These are phyloP conservation scores for Amyelois transitella DNA, from an alignment of 1,140 invertebrate genomes.

Conservation along the genomic window DNA sequence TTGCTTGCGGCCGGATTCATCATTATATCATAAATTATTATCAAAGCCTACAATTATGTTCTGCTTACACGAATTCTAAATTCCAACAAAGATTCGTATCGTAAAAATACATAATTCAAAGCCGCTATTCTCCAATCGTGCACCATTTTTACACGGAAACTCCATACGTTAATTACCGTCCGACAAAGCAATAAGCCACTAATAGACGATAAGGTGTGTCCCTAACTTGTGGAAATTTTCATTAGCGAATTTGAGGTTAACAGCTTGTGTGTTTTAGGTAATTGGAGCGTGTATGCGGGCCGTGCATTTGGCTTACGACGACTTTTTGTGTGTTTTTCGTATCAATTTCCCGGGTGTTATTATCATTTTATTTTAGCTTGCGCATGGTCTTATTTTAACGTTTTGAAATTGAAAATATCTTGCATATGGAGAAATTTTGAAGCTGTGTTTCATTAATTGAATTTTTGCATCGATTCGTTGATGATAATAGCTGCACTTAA, in stretches of 20 bases:
- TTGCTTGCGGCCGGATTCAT: too few species aligned
- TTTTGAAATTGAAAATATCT: not conserved
- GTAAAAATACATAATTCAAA: not conserved
- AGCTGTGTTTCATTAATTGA: too few species aligned
- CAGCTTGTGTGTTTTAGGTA: conserved; percentile 54
- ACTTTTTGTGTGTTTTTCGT: conserved; percentile 43
- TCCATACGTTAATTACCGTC: conserved; percentile 52
- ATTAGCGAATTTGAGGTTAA: conserved; percentile 65
- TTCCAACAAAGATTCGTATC: not conserved
- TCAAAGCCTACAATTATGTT: too few species aligned
- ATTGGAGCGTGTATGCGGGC: conserved; percentile 47
- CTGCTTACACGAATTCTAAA: too few species aligned
- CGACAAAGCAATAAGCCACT: conserved; percentile 51
- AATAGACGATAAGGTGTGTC: conserved; percentile 62
- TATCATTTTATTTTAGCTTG: not conserved
- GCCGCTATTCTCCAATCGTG: not conserved
- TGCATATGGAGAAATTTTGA: too few species aligned
- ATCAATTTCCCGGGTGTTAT: conserved; percentile 20
- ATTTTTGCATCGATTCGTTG: too few species aligned
- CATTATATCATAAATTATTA: too few species aligned
- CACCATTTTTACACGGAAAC: conserved; percentile 19
- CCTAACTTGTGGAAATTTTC: conserved; percentile 55
- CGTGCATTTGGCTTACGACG: conserved; percentile 32
- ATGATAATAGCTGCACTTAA: too few species aligned
- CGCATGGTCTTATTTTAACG: not conserved